Evolutionary conservation across 2,888 invertebrate species (phyloP), one percentile per base, ranked within the genome.

Genomic region (Cerastis rubricosa): DNA sequence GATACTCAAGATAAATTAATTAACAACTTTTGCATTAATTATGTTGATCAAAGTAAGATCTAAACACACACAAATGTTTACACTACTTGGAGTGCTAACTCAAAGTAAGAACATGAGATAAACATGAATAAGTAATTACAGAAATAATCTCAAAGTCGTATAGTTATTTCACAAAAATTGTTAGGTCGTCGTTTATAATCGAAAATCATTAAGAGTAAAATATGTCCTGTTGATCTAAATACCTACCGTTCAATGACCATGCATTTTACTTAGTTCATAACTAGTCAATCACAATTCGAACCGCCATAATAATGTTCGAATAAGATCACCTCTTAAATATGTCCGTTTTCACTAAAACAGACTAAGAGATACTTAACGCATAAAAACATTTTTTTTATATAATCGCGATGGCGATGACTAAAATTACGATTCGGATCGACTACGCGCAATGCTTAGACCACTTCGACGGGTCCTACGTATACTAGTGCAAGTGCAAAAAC

Each of bases 41-140:
- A 69, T 61, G 57, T 64, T 82, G 51, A 82, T 78, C 67, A 80
- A 71, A 80, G 57, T 51, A n/a, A 78, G 43, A 77, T 77, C 68
- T 65, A 40, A 67, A 40, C 40, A 59, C 64, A n/a, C 19, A 54
- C 25, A 71, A 71, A 43, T 40, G 64, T 47, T 63, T 43, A 63
- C 49, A 66, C 19, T 25, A n/a, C 40, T 43, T 25, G 35, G 4
- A 76, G n/a, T 47, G 8, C 40, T 61, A 51, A 47, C 14, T 61
- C 9, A 74, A 43, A 63, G 9, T 66, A 25, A 25, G 22, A 45
- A 17, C 54, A 47, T 35, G 51, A 29, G 43, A 35, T 35, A 40
- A 64, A 22, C 19, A 4, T 9, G 1, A 45, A 40, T 14, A 35
- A 57, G 22, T 54, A 25, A 9, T 47, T 57, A 14, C 6, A 0